A percentile compares a stretch with the other conserved stretches of the same genome.
These are phyloP conservation scores for Philopotamus ludificatus DNA, from an alignment of 1,140 invertebrate genomes.

Conservation along the genomic window DNA sequence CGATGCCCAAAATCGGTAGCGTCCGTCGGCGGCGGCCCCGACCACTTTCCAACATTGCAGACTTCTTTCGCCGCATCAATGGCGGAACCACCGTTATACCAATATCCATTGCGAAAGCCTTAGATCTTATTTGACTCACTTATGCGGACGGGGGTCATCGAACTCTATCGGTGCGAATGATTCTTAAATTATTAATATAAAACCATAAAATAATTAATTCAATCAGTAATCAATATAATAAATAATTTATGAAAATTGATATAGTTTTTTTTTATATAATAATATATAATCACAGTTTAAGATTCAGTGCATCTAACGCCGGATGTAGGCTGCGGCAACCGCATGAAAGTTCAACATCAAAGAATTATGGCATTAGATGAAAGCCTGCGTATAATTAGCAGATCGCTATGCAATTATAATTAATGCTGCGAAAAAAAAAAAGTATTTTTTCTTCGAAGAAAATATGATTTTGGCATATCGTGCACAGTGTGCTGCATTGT, in stretches of 20 bases:
- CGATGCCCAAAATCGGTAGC: too few species aligned
- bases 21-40: not conserved
- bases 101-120: constrained; percentile 16
- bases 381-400: not conserved
- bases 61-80: not conserved
- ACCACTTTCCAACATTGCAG: not conserved
- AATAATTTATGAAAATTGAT: not conserved
- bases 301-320: not conserved
- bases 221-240: not conserved
- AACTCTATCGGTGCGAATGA: constrained; percentile 13
- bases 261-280: not conserved
- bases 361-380: not conserved
- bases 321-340: constrained; percentile 12
- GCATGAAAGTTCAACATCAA: constrained; percentile 8
- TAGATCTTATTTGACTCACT: constrained; percentile 26
- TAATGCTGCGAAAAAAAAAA: too few species aligned
- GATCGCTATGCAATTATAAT: too few species aligned
- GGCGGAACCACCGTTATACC: constrained; percentile 8
- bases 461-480: too few species aligned
- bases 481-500: too few species aligned
- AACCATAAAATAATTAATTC: too few species aligned
- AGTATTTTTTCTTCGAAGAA: too few species aligned
- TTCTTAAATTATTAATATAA: too few species aligned
- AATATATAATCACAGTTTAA: not conserved
- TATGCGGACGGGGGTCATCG: constrained; percentile 17